Evolutionary conservation across 2,113 vertebrate species (phyloP).

Genomic region (Microtus oregoni): DNA sequence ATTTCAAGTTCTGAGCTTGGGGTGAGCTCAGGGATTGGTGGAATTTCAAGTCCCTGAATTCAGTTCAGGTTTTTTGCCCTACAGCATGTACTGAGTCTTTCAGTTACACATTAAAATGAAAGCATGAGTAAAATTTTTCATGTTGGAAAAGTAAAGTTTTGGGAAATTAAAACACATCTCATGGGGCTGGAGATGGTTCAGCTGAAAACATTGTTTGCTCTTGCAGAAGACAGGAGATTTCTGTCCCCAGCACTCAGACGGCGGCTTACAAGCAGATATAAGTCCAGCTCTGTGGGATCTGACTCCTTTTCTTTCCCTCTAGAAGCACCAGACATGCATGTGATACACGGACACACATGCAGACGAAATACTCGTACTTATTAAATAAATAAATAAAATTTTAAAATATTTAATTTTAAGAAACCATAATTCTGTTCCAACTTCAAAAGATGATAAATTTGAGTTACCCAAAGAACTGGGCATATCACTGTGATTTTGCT

Average conservation of each 20-base stretch:
- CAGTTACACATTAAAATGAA: not conserved
- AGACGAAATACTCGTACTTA: not conserved
- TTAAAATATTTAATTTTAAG: not conserved
- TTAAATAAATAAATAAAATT: not conserved
- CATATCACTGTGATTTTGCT: not conserved
- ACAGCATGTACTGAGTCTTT: not conserved
- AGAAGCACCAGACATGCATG: not conserved
- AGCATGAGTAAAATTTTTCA: not conserved
- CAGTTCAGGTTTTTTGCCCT: not conserved
- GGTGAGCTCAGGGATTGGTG: not conserved
- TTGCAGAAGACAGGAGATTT: not conserved
- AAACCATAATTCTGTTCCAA: not conserved
- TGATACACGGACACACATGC: not conserved
- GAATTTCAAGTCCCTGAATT: not conserved
- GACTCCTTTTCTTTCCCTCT: not conserved
- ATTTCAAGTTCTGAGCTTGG: not conserved
- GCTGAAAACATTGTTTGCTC: not conserved
- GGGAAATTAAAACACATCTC: not conserved
- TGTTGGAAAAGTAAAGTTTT: not conserved
- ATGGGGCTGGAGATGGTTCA: not conserved
- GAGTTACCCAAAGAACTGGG: constrained; percentile 34
- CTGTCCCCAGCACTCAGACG: not conserved
- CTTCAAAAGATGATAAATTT: constrained; percentile 18
- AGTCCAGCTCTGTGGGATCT: not conserved
- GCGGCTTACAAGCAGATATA: not conserved